phyloP scores from a whole-genome alignment of 2,888 invertebrate species.

The Unio delphinus region DNA sequence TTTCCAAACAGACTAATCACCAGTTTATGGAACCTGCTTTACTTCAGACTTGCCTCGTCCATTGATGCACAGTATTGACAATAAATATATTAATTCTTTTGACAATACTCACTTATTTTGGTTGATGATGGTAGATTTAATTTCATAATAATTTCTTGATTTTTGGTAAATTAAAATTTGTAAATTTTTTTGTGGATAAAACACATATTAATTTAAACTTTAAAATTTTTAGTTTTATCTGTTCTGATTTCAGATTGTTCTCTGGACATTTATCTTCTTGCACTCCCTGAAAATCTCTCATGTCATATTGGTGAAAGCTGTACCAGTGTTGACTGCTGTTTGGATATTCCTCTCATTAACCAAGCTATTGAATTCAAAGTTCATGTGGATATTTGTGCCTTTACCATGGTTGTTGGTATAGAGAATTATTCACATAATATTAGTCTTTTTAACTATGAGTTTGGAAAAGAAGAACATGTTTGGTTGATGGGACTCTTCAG shows the following conservation, averaged over 20 bases:
- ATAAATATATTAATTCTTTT: too few species aligned
- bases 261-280: constrained; percentile 13
- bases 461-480: constrained; percentile 21
- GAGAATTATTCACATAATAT: constrained; percentile 20
- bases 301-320: constrained; percentile 32
- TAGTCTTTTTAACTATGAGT: constrained; percentile 22
- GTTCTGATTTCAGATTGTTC: constrained; percentile 13
- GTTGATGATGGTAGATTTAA: too few species aligned
- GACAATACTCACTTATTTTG: too few species aligned
- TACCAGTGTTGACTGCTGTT: constrained; percentile 38
- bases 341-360: constrained; percentile 16
- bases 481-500: constrained; percentile 31
- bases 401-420: constrained; percentile 17
- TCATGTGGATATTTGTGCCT: constrained; percentile 12
- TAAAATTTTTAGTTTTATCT: not conserved
- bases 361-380: constrained; percentile 4
- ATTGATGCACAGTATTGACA: too few species aligned
- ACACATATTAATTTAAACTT: not conserved
- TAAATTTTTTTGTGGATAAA: too few species aligned
- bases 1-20: too few species aligned
- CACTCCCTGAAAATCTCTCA: constrained; percentile 18
- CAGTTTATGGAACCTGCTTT: too few species aligned
- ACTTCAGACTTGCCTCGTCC: too few species aligned
- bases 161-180: too few species aligned
- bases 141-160: too few species aligned